Evolutionary conservation across 2,888 invertebrate genomes (phyloP), one percentile per base, ranked within the genome.

Genomic region (Sarcophaga subvicina): DNA sequence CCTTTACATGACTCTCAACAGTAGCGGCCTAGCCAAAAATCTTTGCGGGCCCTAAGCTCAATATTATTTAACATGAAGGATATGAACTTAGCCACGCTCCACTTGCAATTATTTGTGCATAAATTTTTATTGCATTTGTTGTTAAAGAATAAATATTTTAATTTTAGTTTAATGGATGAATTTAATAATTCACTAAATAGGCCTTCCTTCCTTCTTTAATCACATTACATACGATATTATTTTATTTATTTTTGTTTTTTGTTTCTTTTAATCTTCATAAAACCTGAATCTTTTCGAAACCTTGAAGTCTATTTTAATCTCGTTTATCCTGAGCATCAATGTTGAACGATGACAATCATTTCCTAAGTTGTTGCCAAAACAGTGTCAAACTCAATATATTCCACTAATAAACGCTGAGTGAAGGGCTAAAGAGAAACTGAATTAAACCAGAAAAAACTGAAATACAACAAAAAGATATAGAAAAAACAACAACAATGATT

Each of bases 361-460:
- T 69, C 25, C 49, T 49, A 17, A 25, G 37, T 25, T 25, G 63
- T 71, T 71, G 70, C 70, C 54, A 64, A 64, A 76, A 76, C 76
- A 49, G 25, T 75, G 63, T 75, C 49, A 64, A 75, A 75, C 22
- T 17, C 54, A 66, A 27, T 80, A n/a, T 71, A 37, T 64, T 72
- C 22, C 6, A 71, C 22, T 3, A 71, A 64, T 37, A 37, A 64
- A 11, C 11, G 64, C n/a, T 11, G 2, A 49, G 12, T 80, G 54
- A 72, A 59, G 64, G 22, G 5, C 60, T 27, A 70, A 70, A 27
- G 20, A 45, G 17, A 37, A 47, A 54, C 54, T 54, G 54, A 54
- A 54, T 54, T 54, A 54, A 54, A 54, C 54, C 60, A 62, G 54
- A n/a, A 59, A 66, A 54, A 49, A 73, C 20, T 70, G 17, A 54